Evolutionary conservation across 2,888 invertebrate genomes (phyloP), one percentile per base, ranked within the genome.

Genomic region (Standfussiana lucernea): DNA sequence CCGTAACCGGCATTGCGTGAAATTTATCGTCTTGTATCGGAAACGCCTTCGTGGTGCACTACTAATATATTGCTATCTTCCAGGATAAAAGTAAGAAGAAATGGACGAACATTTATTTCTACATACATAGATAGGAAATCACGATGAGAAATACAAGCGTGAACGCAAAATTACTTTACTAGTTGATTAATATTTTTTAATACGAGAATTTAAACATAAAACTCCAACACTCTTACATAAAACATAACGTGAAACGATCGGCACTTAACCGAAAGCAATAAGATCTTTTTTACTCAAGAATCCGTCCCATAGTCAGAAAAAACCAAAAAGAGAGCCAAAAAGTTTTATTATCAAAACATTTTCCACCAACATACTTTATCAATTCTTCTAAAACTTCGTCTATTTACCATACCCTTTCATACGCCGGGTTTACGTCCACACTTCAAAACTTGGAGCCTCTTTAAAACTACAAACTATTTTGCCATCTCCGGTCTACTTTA

Each of bases 21-120:
- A 92, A 95, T 95, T 95, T 95, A 95, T 94, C 86, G 92, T 90
- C 83, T 75, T 88, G 92, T 93, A 93, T 93, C 93, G 95, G 95
- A 94, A 95, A 93, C 93, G 93, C 91, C 93, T 91, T 84, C 85
- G 84, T 80, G 89, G 89, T 91, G 88, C 89, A 88, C 88, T 85
- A 84, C 84, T 92, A 91, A 92, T 92, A 91, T 91, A 92, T 91
- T 89, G 87, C 89, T 83, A 86, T 86, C n/a, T 50, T 37, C 84
- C 89, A 86, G 86, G 81, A 88, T 85, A 87, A 82, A 86, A 82
- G 18, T 69, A 35, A 47, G 21, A 83, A 76, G 72, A 88, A 89
- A 80, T 74, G 59, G 35, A 45, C 10, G 56, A 64, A 62, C 10
- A 40, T 77, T 75, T 68, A 35, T 77, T 75, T 68, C 21, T 53